These are phyloP conservation scores for Trypoxylon attenuatum DNA, from an alignment of 2,888 invertebrate species.

Conservation along the genomic window DNA sequence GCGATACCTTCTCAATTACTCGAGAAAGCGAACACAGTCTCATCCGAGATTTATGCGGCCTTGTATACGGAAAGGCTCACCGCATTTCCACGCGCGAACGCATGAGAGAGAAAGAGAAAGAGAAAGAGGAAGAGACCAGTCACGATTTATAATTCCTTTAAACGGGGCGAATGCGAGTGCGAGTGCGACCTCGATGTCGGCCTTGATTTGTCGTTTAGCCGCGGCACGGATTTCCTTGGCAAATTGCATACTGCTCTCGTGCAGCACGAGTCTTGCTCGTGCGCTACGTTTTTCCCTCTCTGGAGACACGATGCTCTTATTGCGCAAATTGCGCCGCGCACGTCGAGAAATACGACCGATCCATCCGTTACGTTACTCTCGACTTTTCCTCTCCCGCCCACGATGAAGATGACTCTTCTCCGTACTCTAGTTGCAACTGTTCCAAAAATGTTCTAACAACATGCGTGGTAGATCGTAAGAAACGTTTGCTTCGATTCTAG, in stretches of 20 bases:
- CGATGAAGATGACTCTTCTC: background rate
- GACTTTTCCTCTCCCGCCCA: background rate
- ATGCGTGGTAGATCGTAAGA: too few species aligned
- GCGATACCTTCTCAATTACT: too few species aligned
- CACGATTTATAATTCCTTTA: slow-evolving; percentile 34
- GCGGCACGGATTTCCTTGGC: slow-evolving; percentile 28
- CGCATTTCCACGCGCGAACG: slow-evolving; percentile 9
- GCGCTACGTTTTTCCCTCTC: slow-evolving; percentile 8
- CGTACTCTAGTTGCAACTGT: too few species aligned
- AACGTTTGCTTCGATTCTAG: too few species aligned
- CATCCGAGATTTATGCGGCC: too few species aligned
- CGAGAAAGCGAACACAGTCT: too few species aligned
- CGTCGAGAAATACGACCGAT: background rate
- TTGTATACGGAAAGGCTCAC: slow-evolving; percentile 11
- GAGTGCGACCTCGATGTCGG: slow-evolving; percentile 17
- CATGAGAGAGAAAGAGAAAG: background rate
- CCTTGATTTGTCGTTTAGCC: slow-evolving; percentile 32
- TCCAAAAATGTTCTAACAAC: too few species aligned
- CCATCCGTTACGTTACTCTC: background rate
- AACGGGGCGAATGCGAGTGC: slow-evolving; percentile 10
- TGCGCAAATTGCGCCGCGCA: slow-evolving; percentile 25
- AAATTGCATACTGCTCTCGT: slow-evolving; percentile 29
- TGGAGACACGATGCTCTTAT: slow-evolving; percentile 15
- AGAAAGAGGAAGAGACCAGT: slow-evolving; percentile 4
- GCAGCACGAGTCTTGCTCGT: slow-evolving; percentile 10